Percentiles rank a stretch among this genome's conserved stretches.
These are phyloP conservation scores for Mustelus asterias DNA, from an alignment of 2,113 vertebrate species.

Conservation along the genomic window DNA sequence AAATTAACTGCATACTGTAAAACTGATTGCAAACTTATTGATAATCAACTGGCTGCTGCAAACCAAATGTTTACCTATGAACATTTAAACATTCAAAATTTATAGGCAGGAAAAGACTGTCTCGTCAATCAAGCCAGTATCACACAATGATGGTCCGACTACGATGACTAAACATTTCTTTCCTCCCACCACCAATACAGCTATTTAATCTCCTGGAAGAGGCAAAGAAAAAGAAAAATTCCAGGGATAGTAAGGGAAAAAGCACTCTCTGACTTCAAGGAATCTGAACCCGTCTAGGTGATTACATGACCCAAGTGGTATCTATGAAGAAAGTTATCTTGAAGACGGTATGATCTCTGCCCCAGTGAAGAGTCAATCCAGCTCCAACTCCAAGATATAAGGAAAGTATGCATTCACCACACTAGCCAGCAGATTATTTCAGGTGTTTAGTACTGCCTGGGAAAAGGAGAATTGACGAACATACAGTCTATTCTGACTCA, in stretches of 20 bases:
- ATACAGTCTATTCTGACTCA: not conserved
- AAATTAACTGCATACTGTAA: not conserved
- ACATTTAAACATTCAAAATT: not conserved
- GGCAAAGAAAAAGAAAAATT: too few relatives aligned
- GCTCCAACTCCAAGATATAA: not conserved
- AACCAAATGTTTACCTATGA: not conserved
- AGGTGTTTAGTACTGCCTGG: not conserved
- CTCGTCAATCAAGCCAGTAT: not conserved
- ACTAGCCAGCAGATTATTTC: not conserved
- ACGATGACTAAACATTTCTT: not conserved
- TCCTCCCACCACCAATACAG: not conserved
- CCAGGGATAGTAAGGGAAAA: not conserved
- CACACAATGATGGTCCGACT: not conserved
- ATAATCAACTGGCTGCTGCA: not conserved
- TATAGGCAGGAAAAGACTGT: not conserved
- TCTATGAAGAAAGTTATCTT: not conserved
- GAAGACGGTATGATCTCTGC: not conserved
- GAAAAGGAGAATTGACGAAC: not conserved
- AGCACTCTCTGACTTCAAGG: not conserved
- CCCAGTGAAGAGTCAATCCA: not conserved
- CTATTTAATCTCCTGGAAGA: too few relatives aligned
- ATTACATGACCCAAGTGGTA: not conserved
- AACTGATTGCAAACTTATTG: not conserved
- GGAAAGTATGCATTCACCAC: not conserved
- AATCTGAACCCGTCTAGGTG: not conserved